Conservation (phyloP, 2,888 invertebrate species). For the Leucophora obtusa region DNA sequence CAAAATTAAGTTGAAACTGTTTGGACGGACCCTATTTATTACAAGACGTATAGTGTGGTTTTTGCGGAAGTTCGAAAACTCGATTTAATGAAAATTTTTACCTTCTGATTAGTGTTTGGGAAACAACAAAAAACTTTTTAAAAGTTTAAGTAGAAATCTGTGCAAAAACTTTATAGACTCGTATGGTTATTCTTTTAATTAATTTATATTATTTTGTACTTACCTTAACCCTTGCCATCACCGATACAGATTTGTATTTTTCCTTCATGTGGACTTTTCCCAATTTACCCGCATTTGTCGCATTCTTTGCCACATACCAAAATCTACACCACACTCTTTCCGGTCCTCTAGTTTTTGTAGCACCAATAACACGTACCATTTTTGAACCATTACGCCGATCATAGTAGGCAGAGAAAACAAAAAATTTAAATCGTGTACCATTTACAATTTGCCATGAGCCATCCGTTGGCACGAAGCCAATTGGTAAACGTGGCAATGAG, state of each 20-base stretch:
- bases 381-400: constrained; percentile 85
- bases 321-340: constrained; percentile 90
- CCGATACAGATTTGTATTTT: constrained; percentile 82
- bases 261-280: constrained; percentile 63
- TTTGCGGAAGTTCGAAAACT: too few species aligned
- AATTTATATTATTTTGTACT: constrained; percentile 54
- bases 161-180: too few species aligned
- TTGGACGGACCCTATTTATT: too few species aligned
- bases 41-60: too few species aligned
- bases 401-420: constrained; percentile 93
- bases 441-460: constrained; percentile 86
- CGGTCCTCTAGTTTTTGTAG: constrained; percentile 91
- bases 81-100: too few species aligned
- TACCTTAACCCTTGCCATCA: constrained; percentile 88
- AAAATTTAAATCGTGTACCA: constrained; percentile 87
- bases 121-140: too few species aligned
- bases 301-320: constrained; percentile 81
- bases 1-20: too few species aligned
- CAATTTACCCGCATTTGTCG: constrained; percentile 30
- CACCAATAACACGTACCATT: constrained; percentile 89
- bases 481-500: constrained; percentile 82
- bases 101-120: background rate
- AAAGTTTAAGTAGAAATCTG: too few species aligned
- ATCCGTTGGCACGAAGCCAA: constrained; percentile 84
- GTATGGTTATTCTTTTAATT: too few species aligned